phyloP scores from a whole-genome alignment of 2,888 invertebrate genomes.

The Linyphia triangularis region DNA sequence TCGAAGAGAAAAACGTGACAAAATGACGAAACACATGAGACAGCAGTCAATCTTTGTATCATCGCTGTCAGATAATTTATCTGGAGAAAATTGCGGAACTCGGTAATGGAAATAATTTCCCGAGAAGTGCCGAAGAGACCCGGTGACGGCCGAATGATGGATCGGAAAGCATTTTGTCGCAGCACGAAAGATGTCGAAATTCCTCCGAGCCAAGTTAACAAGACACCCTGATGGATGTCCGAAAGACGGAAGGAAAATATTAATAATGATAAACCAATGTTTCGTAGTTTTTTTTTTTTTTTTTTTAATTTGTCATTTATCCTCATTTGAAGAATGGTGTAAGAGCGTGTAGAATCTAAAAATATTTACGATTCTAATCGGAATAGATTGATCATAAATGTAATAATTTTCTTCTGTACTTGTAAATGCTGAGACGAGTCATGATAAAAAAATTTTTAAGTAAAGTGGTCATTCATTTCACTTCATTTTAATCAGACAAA shows the following conservation, averaged over 20 bases:
- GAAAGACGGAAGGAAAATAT: constrained; percentile 43
- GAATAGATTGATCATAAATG: too few relatives aligned
- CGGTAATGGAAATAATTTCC: constrained; percentile 38
- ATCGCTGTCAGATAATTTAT: constrained; percentile 40
- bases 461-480: too few relatives aligned
- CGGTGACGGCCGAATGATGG: constrained; percentile 39
- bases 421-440: too few relatives aligned
- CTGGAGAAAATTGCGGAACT: constrained; percentile 14
- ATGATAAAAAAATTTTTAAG: too few relatives aligned
- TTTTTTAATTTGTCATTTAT: background rate
- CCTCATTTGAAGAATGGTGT: constrained; percentile 5
- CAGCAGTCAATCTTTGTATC: background rate
- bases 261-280: constrained; percentile 60
- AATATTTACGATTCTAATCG: too few relatives aligned
- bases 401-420: too few relatives aligned
- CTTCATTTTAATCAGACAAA: too few relatives aligned
- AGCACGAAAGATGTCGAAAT: constrained; percentile 35
- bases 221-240: constrained; percentile 33
- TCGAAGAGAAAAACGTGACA: background rate
- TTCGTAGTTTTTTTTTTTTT: background rate
- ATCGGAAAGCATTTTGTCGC: constrained; percentile 31
- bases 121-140: constrained; percentile 15
- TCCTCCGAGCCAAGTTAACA: constrained; percentile 41
- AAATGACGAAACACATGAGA: background rate
- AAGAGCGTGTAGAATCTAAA: background rate